Conservation (phyloP, 2,113 vertebrate species). For the Grus americana region DNA sequence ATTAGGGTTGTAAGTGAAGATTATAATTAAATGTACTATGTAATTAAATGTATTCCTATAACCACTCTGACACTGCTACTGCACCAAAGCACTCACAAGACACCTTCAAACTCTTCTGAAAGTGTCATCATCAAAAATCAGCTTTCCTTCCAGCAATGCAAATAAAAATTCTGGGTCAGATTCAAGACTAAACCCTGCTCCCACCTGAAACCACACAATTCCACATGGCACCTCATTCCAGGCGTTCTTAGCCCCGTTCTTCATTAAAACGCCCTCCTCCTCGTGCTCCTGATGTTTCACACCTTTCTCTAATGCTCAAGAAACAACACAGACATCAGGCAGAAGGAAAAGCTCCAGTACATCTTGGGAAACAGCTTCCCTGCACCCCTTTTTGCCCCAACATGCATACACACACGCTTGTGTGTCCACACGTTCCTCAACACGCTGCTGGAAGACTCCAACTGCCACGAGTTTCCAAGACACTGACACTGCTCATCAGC, state of each 20-base stretch:
- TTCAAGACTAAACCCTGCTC: background rate
- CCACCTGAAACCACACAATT: background rate
- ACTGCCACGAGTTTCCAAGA: background rate
- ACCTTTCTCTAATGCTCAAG: background rate
- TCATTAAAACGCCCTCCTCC: background rate
- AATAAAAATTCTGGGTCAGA: background rate
- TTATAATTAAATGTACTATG: background rate
- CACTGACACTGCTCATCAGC: background rate
- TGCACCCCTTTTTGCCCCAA: background rate
- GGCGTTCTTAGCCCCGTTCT: background rate
- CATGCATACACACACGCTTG: fast-evolving
- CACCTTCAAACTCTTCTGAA: background rate
- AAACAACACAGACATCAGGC: background rate
- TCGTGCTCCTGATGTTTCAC: background rate
- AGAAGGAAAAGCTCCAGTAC: background rate
- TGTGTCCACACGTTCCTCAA: fast-evolving
- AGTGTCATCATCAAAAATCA: background rate
- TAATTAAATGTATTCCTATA: background rate
- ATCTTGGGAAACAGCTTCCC: background rate
- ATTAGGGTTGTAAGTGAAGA: background rate
- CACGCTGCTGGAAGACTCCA: fast-evolving
- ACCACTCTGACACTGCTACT: background rate
- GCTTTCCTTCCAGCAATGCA: background rate
- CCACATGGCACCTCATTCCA: background rate
- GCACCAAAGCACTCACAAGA: background rate